phyloP scores from a whole-genome alignment of 2,888 invertebrate species.

The Tiliacea aurago region DNA sequence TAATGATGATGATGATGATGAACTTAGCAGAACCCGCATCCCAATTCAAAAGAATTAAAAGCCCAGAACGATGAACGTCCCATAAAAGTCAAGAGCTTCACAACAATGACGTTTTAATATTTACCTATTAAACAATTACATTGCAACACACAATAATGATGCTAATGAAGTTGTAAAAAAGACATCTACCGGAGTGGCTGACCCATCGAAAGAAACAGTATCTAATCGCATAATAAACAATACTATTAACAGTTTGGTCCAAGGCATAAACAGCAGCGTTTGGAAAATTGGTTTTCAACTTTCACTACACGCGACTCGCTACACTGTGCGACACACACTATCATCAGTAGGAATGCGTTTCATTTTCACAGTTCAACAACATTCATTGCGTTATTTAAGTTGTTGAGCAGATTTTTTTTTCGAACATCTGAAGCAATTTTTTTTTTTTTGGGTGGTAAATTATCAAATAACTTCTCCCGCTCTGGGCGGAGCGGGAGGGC shows the following conservation, averaged over 20 bases:
- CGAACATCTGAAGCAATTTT: no score
- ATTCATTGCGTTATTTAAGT: no score
- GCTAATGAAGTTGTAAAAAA: conserved; percentile 52
- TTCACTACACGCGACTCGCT: no score
- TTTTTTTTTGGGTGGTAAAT: no score
- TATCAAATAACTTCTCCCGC: no score
- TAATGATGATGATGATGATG: no score
- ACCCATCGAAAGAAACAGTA: conserved; percentile 61
- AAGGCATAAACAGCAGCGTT: conserved; percentile 29
- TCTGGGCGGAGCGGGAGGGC: no score
- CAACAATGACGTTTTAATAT: conserved; percentile 18
- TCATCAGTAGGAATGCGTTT: no score
- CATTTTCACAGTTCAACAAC: no score
- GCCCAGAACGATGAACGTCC: not conserved
- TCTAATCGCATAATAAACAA: conserved; percentile 63
- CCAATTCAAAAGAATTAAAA: not conserved
- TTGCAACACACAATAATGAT: conserved; percentile 31
- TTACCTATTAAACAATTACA: conserved; percentile 19
- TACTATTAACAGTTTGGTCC: conserved; percentile 41
- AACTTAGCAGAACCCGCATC: conserved; percentile 17
- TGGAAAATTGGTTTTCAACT: not conserved
- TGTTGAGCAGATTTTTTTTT: no score
- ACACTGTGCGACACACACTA: no score
- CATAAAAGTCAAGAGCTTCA: conserved; percentile 24
- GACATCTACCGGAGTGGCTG: conserved; percentile 27